phyloP scores from a whole-genome alignment of 2,888 invertebrate species.

The Parnassius apollo region DNA sequence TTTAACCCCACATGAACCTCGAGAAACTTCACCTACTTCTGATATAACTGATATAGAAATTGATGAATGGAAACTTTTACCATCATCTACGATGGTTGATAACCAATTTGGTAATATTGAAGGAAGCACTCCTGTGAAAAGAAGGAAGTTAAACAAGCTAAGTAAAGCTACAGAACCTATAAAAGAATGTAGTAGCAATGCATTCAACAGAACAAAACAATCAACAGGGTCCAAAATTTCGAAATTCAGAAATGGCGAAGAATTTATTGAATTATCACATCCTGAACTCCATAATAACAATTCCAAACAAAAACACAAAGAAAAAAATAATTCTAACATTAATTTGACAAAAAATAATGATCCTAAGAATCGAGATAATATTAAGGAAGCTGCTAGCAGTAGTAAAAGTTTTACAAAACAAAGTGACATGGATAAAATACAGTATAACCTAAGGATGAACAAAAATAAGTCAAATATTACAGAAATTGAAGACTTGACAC shows the following conservation, averaged over 20 bases:
- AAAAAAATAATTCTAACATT: neutral
- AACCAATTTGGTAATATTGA: slow-evolving; percentile 45
- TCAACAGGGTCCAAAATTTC: neutral
- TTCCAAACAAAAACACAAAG: neutral
- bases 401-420: neutral
- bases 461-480: slow-evolving; percentile 3
- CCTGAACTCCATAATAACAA: neutral
- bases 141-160: slow-evolving; percentile 46
- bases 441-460: neutral
- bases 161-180: slow-evolving; percentile 45
- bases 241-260: slow-evolving; percentile 6
- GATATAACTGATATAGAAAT: slow-evolving; percentile 64
- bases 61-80: slow-evolving; percentile 64
- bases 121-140: slow-evolving; percentile 51
- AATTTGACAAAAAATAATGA: slow-evolving; percentile 1
- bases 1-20: slow-evolving; percentile 35
- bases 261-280: slow-evolving; percentile 2
- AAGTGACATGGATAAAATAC: neutral
- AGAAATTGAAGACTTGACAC: neutral
- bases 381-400: neutral
- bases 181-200: slow-evolving; percentile 24
- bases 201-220: slow-evolving; percentile 21
- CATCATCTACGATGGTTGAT: slow-evolving; percentile 74
- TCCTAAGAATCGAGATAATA: slow-evolving; percentile 1
- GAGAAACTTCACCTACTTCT: slow-evolving; percentile 49